A percentile compares a stretch with the other conserved stretches of the same genome.
These are phyloP conservation scores for Drosophila trapezifrons DNA, from an alignment of 1,140 invertebrate genomes.

Conservation along the genomic window DNA sequence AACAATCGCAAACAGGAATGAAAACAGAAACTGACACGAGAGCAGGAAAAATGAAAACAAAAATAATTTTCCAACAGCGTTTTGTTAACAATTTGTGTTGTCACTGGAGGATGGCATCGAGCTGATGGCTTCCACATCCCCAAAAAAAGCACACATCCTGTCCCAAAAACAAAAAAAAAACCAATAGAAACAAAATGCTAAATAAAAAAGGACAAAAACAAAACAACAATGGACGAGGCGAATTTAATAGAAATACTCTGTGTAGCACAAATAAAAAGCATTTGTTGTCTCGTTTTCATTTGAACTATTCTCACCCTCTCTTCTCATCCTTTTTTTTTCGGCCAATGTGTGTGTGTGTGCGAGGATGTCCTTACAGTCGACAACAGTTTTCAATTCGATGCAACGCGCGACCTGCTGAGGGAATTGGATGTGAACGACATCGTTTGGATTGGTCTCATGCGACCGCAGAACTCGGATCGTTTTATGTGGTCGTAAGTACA, in stretches of 20 bases:
- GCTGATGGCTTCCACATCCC: slow-evolving; percentile 7
- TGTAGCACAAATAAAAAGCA: slow-evolving; percentile 75
- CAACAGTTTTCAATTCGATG: slow-evolving; percentile 89
- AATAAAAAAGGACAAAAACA: slow-evolving; percentile 16
- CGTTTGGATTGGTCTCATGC: slow-evolving; percentile 90
- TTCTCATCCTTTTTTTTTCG: slow-evolving; percentile 27
- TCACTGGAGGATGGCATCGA: slow-evolving; percentile 35
- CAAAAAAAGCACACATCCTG: slow-evolving; percentile 8
- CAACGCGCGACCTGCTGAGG: slow-evolving; percentile 89
- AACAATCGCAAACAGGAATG: slow-evolving; percentile 34
- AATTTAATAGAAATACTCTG: slow-evolving; percentile 68
- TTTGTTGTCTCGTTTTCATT: slow-evolving; percentile 66
- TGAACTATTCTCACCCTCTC: slow-evolving; percentile 35
- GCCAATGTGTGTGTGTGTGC: slow-evolving; percentile 22
- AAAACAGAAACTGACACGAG: slow-evolving; percentile 26
- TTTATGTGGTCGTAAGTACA: slow-evolving; percentile 90
- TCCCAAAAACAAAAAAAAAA: slow-evolving; percentile 14
- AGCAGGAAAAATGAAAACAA: slow-evolving; percentile 26
- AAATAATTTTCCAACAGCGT: slow-evolving; percentile 47
- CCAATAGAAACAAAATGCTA: slow-evolving; percentile 37
- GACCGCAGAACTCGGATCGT: slow-evolving; percentile 87
- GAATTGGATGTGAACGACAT: slow-evolving; percentile 89
- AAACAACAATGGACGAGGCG: slow-evolving; percentile 50
- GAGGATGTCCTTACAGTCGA: slow-evolving; percentile 86
- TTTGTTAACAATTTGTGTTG: slow-evolving; percentile 63